Conservation (phyloP, 2,113 vertebrate species). For the Podarcis raffonei region DNA sequence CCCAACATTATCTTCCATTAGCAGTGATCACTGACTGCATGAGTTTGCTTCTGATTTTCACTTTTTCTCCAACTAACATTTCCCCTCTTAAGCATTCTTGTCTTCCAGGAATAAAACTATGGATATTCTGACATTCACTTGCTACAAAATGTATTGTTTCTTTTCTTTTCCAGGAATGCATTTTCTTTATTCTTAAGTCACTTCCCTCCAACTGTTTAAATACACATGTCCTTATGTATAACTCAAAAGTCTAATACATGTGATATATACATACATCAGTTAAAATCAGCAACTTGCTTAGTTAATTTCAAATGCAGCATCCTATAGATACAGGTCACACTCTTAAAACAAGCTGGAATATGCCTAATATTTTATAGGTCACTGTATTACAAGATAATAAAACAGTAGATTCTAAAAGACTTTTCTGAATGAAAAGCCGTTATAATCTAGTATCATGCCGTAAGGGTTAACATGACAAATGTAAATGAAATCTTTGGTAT, state of each 20-base stretch:
- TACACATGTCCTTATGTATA: constrained; percentile 1
- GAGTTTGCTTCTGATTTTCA: constrained; percentile 20
- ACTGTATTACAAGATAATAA: constrained; percentile 40
- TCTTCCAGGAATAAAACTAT: constrained; percentile 36
- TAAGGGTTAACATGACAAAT: background rate
- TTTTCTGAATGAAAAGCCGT: background rate
- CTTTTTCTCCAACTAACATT: constrained; percentile 36
- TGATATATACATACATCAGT: background rate
- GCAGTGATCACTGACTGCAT: constrained; percentile 26
- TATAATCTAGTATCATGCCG: background rate
- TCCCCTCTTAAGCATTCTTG: constrained; percentile 33
- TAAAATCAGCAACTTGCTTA: constrained; percentile 34
- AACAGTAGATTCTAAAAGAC: background rate
- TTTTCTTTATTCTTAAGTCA: constrained; percentile 24
- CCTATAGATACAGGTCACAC: constrained; percentile 29
- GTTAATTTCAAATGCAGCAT: background rate
- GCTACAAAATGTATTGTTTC: constrained; percentile 4
- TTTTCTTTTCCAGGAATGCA: constrained; percentile 7
- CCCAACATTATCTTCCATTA: constrained; percentile 17
- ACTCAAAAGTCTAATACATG: background rate
- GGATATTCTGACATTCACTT: constrained; percentile 36
- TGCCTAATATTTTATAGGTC: constrained; percentile 41
- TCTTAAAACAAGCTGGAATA: constrained; percentile 47
- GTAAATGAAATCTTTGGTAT: background rate
- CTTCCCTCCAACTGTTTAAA: background rate